Evolutionary conservation across 2,797 vertebrate species (phyloP), one percentile per base, ranked within the genome.

Genomic region (Vultur gryphus): DNA sequence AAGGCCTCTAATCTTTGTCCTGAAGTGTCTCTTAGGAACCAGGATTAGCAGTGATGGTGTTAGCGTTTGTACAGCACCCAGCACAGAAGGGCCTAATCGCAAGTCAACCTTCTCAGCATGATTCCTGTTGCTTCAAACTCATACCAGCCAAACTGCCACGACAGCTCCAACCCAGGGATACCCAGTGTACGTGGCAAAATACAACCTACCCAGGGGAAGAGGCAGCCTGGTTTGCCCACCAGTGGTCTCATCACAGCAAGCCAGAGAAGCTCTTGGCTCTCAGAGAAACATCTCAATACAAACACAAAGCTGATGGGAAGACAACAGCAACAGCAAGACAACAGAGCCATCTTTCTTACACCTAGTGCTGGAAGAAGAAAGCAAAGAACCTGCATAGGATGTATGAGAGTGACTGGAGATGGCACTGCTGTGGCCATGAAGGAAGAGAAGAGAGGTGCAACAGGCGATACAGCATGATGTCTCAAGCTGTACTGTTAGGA

Each of bases 401-500:
- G 5, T 16, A 9, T 3, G 35, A 87, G 21, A 29, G 39, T 2
- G 28, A 28, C 35, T 31, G 23, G 51, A 81, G 35, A 26, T 59
- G 35, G 23, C 69, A 41, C 25, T 43, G 35, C 41, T 48, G 33
- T 6, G 25, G 26, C 43, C 73, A 67, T 2, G 10, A 73, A 73
- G 48, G 12, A 78, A 64, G 31, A 51, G 52, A 24, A 28, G 19
- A 65, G 39, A 49, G 65, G 35, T 16, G 15, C 54, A 75, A 59
- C 7, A 69, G 61, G 54, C 7, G 1, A 49, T 4, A 51, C 0
- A 52, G 84, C 43, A 52, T 2, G 2, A 5, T 4, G 11, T 24
- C 73, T 65, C 21, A 25, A 52, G 54, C 35, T 67, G 43, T 31
- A 18, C 37, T 24, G 10, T 24, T 33, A 65, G 24, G 19, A 85